Conservation (phyloP, 2,113 vertebrate species). For the Electrona antarctica region DNA sequence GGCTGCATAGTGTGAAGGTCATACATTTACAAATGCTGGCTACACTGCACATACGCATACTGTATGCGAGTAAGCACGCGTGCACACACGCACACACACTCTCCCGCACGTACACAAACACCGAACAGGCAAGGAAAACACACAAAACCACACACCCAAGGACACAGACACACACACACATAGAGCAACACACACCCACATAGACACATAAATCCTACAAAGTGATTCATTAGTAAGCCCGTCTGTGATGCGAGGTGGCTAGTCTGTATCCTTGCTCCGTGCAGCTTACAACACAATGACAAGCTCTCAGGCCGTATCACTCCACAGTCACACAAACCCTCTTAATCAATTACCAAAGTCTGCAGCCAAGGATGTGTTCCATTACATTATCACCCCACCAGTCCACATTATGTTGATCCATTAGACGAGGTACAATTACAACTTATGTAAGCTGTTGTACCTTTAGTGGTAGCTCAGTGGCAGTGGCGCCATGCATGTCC, state of each 20-base stretch:
- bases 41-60: no score
- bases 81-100: no score
- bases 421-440: not conserved
- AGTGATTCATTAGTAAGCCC: conserved; percentile 14
- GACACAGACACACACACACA: no score
- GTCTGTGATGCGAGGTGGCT: not conserved
- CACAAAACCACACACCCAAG: no score
- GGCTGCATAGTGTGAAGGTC: no score
- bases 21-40: no score
- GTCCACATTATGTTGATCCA: not conserved
- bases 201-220: not conserved
- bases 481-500: no score
- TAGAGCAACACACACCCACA: not conserved
- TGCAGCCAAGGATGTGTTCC: not conserved
- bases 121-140: no score
- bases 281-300: not conserved
- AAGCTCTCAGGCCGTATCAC: not conserved
- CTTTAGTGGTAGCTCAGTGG: not conserved
- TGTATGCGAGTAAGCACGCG: no score
- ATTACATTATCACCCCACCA: not conserved
- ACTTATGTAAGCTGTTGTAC: not conserved
- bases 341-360: not conserved
- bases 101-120: no score
- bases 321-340: not conserved
- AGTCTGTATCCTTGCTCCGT: not conserved